Evolutionary conservation across 2,888 invertebrate genomes (phyloP), one percentile per base, ranked within the genome.

Genomic region (Drosophila nr. perissopoda): DNA sequence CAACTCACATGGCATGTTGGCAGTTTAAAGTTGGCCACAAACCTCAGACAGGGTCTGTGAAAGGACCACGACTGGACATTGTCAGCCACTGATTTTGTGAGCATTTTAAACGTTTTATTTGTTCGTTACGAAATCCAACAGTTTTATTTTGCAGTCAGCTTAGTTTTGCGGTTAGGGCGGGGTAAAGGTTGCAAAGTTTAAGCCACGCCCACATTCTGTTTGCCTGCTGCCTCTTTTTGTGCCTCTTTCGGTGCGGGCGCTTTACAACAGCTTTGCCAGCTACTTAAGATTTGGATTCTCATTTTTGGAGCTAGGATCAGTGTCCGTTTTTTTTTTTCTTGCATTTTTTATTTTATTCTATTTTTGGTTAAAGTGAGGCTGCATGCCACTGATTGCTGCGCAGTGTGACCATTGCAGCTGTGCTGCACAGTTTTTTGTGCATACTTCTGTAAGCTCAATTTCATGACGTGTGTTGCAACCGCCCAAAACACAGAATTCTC

Each of bases 51-150:
- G 68, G 57, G 49, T 42, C 56, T 54, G 58, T n/a, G 21, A 21
- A 31, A n/a, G 25, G 16, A 40, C 36, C 40, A 6, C 42, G 40
- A 46, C 57, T 59, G 72, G 62, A 76, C 88, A 85, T 87, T 89
- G 89, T 89, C 85, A 85, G 89, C 85, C 84, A 85, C 89, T 89
- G 85, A 89, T 85, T 85, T 89, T 84, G 82, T 59, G 57, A 77
- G 80, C 77, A 82, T 84, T 85, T 85, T 77, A 89, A 85, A 89
- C 89, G 88, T 87, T 79, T 85, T 88, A 84, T 88, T 88, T 84
- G 83, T 76, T 67, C 88, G 76, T 63, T 73, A 63, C 77, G 79
- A 57, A 66, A 79, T 81, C 81, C 76, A 57, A 70, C 70, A 81
- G 74, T 74, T 89, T 78, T 60, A 76, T 76, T 77, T 75, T 70